phyloP scores from a whole-genome alignment of 2,888 invertebrate species.

The Cetonia aurata region DNA sequence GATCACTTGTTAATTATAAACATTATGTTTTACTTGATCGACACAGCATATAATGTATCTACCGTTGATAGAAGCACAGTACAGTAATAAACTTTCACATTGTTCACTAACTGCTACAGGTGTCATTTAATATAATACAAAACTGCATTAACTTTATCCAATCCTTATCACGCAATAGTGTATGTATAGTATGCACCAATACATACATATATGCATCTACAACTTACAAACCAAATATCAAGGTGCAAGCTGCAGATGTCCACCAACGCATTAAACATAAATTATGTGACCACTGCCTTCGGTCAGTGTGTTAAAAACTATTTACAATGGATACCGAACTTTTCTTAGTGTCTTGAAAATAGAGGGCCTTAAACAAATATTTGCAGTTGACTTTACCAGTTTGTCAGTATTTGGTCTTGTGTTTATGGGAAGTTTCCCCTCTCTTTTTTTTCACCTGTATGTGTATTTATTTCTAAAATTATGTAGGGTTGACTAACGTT shows the following conservation, averaged over 20 bases:
- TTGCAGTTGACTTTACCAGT: constrained; percentile 23
- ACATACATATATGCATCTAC: no score
- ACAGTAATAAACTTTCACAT: no score
- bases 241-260: constrained; percentile 17
- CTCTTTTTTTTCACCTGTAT: background rate
- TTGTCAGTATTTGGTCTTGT: constrained; percentile 1
- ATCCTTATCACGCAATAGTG: background rate
- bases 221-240: constrained; percentile 22
- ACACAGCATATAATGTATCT: no score
- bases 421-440: constrained; percentile 18
- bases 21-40: no score
- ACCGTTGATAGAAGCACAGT: no score
- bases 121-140: no score
- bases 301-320: constrained; percentile 16
- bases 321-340: constrained; percentile 18
- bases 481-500: constrained; percentile 28
- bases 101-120: no score
- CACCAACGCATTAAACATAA: constrained; percentile 27
- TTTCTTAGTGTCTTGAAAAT: constrained; percentile 14
- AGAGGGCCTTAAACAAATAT: constrained; percentile 13
- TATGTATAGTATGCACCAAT: background rate
- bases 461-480: constrained; percentile 20
- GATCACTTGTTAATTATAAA: no score
- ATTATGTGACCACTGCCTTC: constrained; percentile 20
- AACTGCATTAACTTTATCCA: background rate